phyloP scores from a whole-genome alignment of 2,888 invertebrate genomes.

The Coelopa pilipes region DNA sequence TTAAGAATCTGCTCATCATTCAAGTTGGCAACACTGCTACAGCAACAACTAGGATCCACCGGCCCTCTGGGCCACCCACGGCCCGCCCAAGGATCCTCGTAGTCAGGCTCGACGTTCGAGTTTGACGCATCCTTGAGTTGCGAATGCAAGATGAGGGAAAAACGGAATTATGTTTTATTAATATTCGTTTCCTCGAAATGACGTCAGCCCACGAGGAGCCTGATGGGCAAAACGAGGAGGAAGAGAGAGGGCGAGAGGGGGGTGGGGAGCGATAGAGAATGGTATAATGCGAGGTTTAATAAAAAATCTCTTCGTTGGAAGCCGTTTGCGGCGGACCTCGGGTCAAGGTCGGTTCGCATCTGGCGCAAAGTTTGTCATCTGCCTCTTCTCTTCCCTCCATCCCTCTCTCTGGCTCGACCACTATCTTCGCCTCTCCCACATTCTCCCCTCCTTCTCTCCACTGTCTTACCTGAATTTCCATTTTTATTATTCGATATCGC shows the following conservation, averaged over 20 bases:
- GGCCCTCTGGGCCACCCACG: background rate
- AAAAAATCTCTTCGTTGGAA: background rate
- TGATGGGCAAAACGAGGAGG: background rate
- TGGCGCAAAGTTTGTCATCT: too few species aligned
- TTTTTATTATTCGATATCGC: too few species aligned
- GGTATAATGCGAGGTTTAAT: background rate
- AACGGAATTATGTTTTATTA: slow-evolving; percentile 5
- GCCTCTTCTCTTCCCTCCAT: too few species aligned
- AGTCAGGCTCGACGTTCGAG: background rate
- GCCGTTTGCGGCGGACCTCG: too few species aligned
- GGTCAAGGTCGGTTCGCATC: too few species aligned
- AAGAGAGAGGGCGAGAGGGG: background rate
- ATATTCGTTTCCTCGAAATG: background rate
- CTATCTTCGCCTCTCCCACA: too few species aligned
- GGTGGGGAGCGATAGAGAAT: background rate
- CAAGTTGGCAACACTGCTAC: background rate
- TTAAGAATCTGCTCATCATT: slow-evolving; percentile 5
- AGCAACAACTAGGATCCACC: background rate
- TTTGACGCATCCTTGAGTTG: slow-evolving; percentile 6
- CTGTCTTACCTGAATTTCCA: too few species aligned
- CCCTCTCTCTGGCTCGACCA: too few species aligned
- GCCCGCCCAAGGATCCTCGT: too few species aligned
- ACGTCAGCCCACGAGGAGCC: background rate
- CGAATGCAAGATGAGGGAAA: background rate
- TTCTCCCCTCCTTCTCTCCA: too few species aligned